A percentile compares a stretch with the other conserved stretches of the same genome.
These are phyloP conservation scores for Aldrovandia affinis DNA, from an alignment of 2,797 vertebrate species.

Conservation along the genomic window DNA sequence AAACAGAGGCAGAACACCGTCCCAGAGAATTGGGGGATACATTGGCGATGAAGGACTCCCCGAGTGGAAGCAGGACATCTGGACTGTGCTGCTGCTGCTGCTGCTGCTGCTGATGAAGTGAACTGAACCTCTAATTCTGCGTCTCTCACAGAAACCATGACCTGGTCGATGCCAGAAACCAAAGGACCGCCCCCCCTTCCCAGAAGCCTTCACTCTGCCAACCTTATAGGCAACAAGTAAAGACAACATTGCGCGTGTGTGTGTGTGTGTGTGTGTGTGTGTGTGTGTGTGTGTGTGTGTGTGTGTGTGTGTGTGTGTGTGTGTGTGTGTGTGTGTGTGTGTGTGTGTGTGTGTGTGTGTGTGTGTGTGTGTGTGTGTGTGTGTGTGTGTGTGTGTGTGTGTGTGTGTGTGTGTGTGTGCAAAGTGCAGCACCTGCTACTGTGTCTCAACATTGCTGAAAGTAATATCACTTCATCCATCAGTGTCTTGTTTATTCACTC, in stretches of 20 bases:
- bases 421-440: constrained; percentile 45
- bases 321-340: not conserved
- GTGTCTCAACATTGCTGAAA: not conserved
- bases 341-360: not conserved
- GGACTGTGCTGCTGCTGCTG: not conserved
- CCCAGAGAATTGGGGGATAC: too few species aligned
- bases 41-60: too few species aligned
- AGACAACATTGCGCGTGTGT: constrained; percentile 43
- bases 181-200: constrained; percentile 84
- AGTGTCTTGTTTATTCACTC: too few species aligned
- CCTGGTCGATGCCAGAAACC: constrained; percentile 86
- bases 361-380: constrained; percentile 21
- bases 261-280: constrained; percentile 40
- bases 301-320: not conserved
- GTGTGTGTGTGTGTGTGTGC: not conserved
- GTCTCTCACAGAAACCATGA: constrained; percentile 85
- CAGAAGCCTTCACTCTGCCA: constrained; percentile 95
- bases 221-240: constrained; percentile 93
- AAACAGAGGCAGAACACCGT: too few species aligned
- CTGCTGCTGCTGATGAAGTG: not conserved
- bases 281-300: not conserved
- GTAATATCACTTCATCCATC: not conserved
- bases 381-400: constrained; percentile 51
- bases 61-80: not conserved
- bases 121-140: not conserved